Conservation (phyloP, 2,888 invertebrate species). For the Xestia c-nigrum region DNA sequence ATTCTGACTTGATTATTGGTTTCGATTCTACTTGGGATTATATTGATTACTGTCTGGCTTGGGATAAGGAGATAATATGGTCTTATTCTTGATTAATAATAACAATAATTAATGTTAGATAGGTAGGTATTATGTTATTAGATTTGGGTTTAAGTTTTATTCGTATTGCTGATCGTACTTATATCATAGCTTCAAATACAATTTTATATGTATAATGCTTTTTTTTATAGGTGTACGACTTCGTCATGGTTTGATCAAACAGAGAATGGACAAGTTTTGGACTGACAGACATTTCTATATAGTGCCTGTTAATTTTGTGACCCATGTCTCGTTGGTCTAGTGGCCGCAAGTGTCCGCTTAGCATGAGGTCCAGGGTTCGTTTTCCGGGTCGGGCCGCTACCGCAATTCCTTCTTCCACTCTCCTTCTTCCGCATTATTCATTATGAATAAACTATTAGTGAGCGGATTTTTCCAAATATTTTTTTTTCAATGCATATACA, state of each 20-base stretch:
- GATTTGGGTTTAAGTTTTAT: not conserved
- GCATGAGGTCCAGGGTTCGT: no score
- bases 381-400: no score
- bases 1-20: slow-evolving; percentile 26
- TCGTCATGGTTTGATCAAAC: no score
- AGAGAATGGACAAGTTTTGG: not conserved
- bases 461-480: no score
- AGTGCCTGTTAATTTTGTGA: not conserved
- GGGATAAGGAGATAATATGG: not conserved
- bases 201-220: not conserved
- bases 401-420: no score
- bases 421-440: no score
- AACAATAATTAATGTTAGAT: not conserved
- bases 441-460: no score
- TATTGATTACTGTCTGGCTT: slow-evolving; percentile 4
- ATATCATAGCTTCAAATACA: not conserved
- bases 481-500: no score
- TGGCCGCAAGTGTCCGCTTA: no score
- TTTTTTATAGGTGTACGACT: no score
- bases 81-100: not conserved
- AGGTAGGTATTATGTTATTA: not conserved
- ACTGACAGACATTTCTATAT: not conserved
- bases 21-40: slow-evolving; percentile 1
- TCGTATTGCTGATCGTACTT: not conserved
- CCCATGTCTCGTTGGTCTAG: no score